Evolutionary conservation across 2,797 vertebrate genomes (phyloP), one percentile per base, ranked within the genome.

Genomic region (Atherinosoma microstoma): DNA sequence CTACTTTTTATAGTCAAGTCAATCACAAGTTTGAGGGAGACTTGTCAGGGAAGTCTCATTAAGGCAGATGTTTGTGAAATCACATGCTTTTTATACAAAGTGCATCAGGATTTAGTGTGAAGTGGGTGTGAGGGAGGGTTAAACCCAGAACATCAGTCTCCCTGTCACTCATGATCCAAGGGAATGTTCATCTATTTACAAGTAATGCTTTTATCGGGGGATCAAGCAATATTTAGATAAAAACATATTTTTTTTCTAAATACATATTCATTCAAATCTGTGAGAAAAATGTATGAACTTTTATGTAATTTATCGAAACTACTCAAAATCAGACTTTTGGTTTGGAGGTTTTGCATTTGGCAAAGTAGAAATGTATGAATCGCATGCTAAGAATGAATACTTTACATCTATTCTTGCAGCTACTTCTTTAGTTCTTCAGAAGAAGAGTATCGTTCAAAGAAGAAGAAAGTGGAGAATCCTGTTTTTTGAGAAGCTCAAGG

Each of bases 1-100:
- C 87, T 73, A 89, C 90, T 94, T 95, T 94, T 94, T 94, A 95
- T 94, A 83, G 93, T 91, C 89, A 83, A 93, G 92, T 92, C 92
- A 93, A 93, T 93, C 91, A 87, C 92, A 94, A 94, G 94, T 95
- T 94, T 91, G 85, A 91, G 92, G 87, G 82, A 85, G 91, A 80
- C 74, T 88, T 80, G 86, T 89, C 89, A 84, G 84, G 87, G 89
- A 84, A 78, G 87, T 74, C 87, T 91, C 93, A 84, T 92, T 91
- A 91, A 91, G 87, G 90, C 92, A 91, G 92, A 93, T 94, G 89
- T 92, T 92, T 91, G 87, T 86, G 90, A 75, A 91, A 92, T 92
- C 82, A 79, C 85, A 87, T 62, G 75, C 79, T 63, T 79, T 86
- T 56, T 87, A 6, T 64, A 78, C 60, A 70, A 58, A 76, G 83